Evolutionary conservation across 1,140 invertebrate species (phyloP).

Genomic region (Drosophila athabasca): DNA sequence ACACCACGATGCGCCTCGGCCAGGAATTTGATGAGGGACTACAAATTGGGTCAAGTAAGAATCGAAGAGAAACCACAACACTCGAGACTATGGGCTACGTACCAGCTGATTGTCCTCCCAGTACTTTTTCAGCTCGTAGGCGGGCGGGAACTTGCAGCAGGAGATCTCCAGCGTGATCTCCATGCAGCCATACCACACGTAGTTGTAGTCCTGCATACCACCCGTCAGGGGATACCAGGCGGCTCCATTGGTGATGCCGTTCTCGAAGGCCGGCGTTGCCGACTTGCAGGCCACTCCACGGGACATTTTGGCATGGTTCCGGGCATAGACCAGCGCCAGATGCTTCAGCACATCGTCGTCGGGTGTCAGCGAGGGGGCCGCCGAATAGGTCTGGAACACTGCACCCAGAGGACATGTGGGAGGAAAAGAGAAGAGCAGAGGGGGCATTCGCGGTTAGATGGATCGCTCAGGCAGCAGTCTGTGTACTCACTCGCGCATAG

Average conservation of each 20-base stretch:
- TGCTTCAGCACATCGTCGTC: conserved; percentile 98
- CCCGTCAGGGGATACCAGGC: conserved; percentile 96
- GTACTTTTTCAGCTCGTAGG: conserved; percentile 92
- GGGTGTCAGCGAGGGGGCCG: conserved; percentile 91
- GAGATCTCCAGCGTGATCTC: conserved; percentile 98
- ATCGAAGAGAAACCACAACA: conserved; percentile 2
- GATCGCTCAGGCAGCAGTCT: conserved; percentile 11
- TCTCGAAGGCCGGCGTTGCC: conserved; percentile 89
- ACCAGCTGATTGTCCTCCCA: conserved; percentile 98
- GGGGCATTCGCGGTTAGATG: conserved; percentile 44
- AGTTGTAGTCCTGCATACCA: conserved; percentile 99
- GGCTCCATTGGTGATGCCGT: conserved; percentile 96
- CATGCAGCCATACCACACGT: conserved; percentile 98
- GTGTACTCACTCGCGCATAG: conserved; percentile 90
- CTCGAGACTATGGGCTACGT: conserved; percentile 53
- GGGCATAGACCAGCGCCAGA: conserved; percentile 94
- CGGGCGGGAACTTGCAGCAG: conserved; percentile 97
- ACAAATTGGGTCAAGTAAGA: neutral
- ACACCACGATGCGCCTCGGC: conserved; percentile 94
- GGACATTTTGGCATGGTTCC: conserved; percentile 94
- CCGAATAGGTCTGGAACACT: conserved; percentile 92
- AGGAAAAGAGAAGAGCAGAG: conserved; percentile 11
- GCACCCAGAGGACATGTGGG: conserved; percentile 86
- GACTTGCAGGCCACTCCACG: conserved; percentile 92
- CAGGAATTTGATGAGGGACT: conserved; percentile 92